These are phyloP conservation scores for Morpho deidamia DNA, from an alignment of 2,888 invertebrate genomes.

Conservation along the genomic window DNA sequence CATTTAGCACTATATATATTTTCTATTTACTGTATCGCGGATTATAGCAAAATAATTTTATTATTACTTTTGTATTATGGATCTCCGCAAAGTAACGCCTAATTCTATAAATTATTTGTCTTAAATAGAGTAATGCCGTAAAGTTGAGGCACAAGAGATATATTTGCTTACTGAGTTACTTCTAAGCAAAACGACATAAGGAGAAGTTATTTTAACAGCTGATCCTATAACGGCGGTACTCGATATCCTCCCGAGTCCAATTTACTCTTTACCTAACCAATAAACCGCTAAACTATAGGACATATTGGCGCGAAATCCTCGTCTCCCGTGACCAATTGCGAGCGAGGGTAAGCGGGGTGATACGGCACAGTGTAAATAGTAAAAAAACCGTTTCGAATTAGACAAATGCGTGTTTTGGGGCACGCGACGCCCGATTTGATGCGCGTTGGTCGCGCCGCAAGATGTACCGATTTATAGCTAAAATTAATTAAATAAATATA, in stretches of 20 bases:
- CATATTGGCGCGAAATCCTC: conserved; percentile 55
- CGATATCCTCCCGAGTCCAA: conserved; percentile 40
- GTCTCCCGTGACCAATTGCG: conserved; percentile 68
- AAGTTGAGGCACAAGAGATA: too few species aligned
- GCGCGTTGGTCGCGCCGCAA: conserved; percentile 38
- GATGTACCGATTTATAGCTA: conserved; percentile 10
- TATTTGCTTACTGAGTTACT: conserved; percentile 12
- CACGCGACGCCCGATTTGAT: conserved; percentile 61
- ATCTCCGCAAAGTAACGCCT: too few species aligned
- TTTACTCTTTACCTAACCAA: conserved; percentile 37
- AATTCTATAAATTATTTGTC: too few species aligned
- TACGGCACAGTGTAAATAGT: conserved; percentile 56
- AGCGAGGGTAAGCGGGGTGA: conserved; percentile 51
- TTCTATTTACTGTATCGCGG: too few species aligned
- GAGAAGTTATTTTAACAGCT: conserved; percentile 1
- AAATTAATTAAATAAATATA: conserved; percentile 5
- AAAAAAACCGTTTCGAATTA: conserved; percentile 69
- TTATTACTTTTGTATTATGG: too few species aligned
- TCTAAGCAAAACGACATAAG: conserved; percentile 6
- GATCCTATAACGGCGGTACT: conserved; percentile 4
- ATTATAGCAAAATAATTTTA: too few species aligned
- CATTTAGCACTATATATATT: too few species aligned
- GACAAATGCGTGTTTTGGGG: conserved; percentile 73
- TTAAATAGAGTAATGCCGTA: too few species aligned
- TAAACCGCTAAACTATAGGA: conserved; percentile 61